Evolutionary conservation across 2,888 invertebrate species (phyloP).

Genomic region (Siphonodentalium dalli): DNA sequence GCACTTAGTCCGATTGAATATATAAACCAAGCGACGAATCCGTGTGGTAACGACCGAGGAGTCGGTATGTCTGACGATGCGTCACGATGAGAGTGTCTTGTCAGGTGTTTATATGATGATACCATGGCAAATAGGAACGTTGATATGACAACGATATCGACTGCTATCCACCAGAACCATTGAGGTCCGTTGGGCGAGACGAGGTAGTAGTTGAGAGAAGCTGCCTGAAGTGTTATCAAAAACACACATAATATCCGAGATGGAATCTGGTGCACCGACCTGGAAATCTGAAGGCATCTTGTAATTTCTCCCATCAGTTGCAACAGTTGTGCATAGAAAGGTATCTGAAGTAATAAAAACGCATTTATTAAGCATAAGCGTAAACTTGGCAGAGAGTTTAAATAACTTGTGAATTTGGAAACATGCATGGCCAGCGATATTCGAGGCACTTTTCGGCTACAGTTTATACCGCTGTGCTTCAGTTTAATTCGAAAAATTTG

Average conservation of each 20-base stretch:
- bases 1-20: slow-evolving; percentile 68
- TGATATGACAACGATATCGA: slow-evolving; percentile 63
- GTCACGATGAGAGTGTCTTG: too few relatives aligned
- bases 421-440: too few relatives aligned
- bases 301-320: too few relatives aligned
- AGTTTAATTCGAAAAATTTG: too few relatives aligned
- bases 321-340: too few relatives aligned
- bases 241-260: slow-evolving; percentile 36
- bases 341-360: too few relatives aligned
- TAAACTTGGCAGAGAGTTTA: too few relatives aligned
- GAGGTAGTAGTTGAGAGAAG: slow-evolving; percentile 66
- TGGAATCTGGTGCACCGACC: slow-evolving; percentile 34
- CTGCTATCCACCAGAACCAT: slow-evolving; percentile 64
- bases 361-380: too few relatives aligned
- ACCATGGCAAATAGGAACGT: slow-evolving; percentile 53
- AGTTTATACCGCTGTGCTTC: too few relatives aligned
- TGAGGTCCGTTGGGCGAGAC: slow-evolving; percentile 54
- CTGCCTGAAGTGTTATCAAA: slow-evolving; percentile 60
- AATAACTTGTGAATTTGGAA: too few relatives aligned
- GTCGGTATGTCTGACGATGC: slow-evolving; percentile 15
- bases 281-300: too few relatives aligned
- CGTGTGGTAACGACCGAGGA: slow-evolving; percentile 43
- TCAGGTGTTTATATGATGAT: slow-evolving; percentile 20
- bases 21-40: slow-evolving; percentile 69
- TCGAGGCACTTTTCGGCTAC: too few relatives aligned